phyloP scores from a whole-genome alignment of 2,113 vertebrate genomes.

The Gobius niger region DNA sequence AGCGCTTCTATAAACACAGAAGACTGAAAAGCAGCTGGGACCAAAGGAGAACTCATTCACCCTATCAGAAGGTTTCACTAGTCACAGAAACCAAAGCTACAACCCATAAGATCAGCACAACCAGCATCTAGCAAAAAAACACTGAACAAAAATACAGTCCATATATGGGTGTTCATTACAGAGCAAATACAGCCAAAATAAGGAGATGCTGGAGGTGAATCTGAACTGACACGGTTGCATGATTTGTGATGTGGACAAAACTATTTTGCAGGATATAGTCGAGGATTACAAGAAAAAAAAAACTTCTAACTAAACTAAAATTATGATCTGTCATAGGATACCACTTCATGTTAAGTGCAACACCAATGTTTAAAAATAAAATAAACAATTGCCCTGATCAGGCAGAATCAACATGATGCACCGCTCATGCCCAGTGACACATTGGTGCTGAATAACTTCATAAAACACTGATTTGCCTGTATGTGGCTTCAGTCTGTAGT shows the following conservation, averaged over 20 bases:
- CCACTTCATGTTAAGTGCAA: too few species aligned
- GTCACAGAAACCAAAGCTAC: slow-evolving; percentile 9
- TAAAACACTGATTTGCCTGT: not conserved
- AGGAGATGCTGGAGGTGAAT: too few species aligned
- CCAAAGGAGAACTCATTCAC: slow-evolving; percentile 31
- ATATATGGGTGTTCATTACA: too few species aligned
- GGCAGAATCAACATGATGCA: not conserved
- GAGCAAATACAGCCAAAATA: too few species aligned
- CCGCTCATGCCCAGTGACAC: slow-evolving; percentile 7
- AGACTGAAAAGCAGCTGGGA: slow-evolving; percentile 41
- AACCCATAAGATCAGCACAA: not conserved
- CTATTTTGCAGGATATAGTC: too few species aligned
- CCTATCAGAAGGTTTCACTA: slow-evolving; percentile 13
- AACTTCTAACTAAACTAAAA: too few species aligned
- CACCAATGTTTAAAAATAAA: too few species aligned
- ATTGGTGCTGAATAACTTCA: not conserved
- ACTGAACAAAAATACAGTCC: not conserved
- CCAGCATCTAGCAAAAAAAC: not conserved
- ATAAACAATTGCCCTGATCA: not conserved
- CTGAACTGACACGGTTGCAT: too few species aligned
- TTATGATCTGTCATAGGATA: too few species aligned
- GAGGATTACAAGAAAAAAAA: too few species aligned
- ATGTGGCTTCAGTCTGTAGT: not conserved
- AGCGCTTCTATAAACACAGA: slow-evolving; percentile 28
- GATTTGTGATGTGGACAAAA: too few species aligned